Evolutionary conservation across 2,113 vertebrate genomes (phyloP).

Genomic region (Balaenoptera acutorostrata): DNA sequence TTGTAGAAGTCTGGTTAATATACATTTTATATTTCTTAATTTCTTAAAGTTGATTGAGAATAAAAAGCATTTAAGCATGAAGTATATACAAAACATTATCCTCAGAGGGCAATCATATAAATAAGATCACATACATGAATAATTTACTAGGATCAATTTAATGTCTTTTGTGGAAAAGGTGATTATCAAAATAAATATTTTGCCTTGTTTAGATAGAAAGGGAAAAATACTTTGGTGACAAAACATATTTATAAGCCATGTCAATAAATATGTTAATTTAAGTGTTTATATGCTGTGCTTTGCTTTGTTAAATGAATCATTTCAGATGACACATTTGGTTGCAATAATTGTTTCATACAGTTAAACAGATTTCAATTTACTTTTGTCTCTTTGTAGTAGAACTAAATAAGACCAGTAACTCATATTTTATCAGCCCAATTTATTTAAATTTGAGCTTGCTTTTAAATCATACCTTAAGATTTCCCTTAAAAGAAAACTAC

Average conservation of each 20-base stretch:
- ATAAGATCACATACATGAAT: slow-evolving; percentile 44
- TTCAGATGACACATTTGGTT: background rate
- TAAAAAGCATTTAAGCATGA: background rate
- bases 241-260: background rate
- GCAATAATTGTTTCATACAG: background rate
- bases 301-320: background rate
- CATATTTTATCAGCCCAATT: background rate
- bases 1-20: background rate
- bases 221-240: background rate
- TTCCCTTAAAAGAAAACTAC: background rate
- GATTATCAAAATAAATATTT: slow-evolving; percentile 53
- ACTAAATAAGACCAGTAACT: background rate
- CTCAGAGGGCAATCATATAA: background rate
- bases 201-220: background rate
- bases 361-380: background rate
- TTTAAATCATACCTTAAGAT: background rate
- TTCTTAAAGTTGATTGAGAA: background rate
- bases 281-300: background rate
- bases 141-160: slow-evolving; percentile 47
- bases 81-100: background rate
- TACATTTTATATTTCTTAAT: background rate
- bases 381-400: background rate
- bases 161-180: slow-evolving; percentile 25
- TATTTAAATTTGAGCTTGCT: background rate
- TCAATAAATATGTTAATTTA: background rate